Evolutionary conservation across 1,140 invertebrate genomes (phyloP).

Genomic region (Amyelois transitella): DNA sequence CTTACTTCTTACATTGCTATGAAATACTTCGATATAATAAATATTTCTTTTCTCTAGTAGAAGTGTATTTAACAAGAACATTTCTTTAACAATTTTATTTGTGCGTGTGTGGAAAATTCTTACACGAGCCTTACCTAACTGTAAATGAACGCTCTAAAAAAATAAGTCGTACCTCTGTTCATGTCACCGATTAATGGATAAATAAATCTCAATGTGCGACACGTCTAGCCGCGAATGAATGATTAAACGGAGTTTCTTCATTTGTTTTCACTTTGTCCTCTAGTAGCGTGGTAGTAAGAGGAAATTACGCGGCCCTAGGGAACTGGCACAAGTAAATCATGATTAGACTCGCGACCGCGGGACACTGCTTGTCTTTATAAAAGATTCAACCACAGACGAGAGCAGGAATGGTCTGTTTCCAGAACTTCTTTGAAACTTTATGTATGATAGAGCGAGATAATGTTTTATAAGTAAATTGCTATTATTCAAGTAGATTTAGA

Average conservation of each 20-base stretch:
- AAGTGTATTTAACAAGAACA: too few species aligned
- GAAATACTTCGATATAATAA: too few species aligned
- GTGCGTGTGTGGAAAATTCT: too few species aligned
- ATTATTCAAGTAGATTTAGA: too few species aligned
- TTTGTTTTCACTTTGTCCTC: constrained; percentile 62
- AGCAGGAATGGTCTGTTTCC: constrained; percentile 30
- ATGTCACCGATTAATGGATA: constrained; percentile 26
- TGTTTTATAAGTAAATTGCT: neutral
- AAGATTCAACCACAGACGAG: constrained; percentile 67
- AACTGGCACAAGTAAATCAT: constrained; percentile 57
- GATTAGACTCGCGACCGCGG: constrained; percentile 49
- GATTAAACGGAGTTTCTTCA: constrained; percentile 59
- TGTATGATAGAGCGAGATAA: neutral
- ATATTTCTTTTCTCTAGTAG: too few species aligned
- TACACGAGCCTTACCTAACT: too few species aligned
- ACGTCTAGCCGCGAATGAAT: constrained; percentile 50
- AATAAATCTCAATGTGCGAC: constrained; percentile 61
- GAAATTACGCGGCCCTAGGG: constrained; percentile 62
- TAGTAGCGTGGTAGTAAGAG: constrained; percentile 49
- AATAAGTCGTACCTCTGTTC: too few species aligned
- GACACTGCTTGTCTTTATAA: constrained; percentile 60
- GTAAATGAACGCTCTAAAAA: too few species aligned
- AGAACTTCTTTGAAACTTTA: neutral
- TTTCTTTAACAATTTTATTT: too few species aligned
- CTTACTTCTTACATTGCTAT: too few species aligned